phyloP scores from a whole-genome alignment of 2,113 vertebrate genomes.

The Lichenostomus cassidix region DNA sequence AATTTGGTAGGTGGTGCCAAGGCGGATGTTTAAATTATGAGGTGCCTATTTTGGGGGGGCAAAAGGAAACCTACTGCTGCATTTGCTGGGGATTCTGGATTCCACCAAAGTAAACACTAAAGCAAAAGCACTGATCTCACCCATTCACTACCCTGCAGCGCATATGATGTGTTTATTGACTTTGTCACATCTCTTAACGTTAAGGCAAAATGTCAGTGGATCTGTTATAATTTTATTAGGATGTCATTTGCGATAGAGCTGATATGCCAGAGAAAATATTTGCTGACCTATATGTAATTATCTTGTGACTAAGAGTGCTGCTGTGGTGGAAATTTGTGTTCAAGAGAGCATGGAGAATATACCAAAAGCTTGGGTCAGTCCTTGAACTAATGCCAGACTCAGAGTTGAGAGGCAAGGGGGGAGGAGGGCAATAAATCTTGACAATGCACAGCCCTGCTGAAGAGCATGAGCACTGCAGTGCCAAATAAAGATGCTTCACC shows the following conservation, averaged over 20 bases:
- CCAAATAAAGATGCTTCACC: not conserved
- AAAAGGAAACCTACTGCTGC: not conserved
- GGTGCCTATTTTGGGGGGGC: not conserved
- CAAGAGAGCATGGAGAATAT: not conserved
- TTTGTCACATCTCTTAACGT: slow-evolving; percentile 24
- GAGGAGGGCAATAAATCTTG: not conserved
- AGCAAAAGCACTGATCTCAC: not conserved
- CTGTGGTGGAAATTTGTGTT: not conserved
- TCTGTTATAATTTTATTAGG: slow-evolving; percentile 25
- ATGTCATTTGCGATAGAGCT: slow-evolving; percentile 28
- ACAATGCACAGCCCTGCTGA: not conserved
- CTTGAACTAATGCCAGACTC: not conserved
- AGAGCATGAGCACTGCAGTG: not conserved
- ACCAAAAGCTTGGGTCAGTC: not conserved
- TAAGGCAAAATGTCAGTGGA: slow-evolving; percentile 45
- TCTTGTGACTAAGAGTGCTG: not conserved
- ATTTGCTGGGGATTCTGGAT: slow-evolving; percentile 18
- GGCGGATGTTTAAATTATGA: not conserved
- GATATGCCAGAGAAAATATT: not conserved
- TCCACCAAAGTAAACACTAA: slow-evolving; percentile 1
- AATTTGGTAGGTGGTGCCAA: not conserved
- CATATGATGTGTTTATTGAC: not conserved
- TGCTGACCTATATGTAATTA: not conserved
- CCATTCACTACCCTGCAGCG: not conserved
- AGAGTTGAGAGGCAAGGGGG: not conserved